Conservation (phyloP, 1,140 invertebrate genomes). For the Drosophila insularis region DNA sequence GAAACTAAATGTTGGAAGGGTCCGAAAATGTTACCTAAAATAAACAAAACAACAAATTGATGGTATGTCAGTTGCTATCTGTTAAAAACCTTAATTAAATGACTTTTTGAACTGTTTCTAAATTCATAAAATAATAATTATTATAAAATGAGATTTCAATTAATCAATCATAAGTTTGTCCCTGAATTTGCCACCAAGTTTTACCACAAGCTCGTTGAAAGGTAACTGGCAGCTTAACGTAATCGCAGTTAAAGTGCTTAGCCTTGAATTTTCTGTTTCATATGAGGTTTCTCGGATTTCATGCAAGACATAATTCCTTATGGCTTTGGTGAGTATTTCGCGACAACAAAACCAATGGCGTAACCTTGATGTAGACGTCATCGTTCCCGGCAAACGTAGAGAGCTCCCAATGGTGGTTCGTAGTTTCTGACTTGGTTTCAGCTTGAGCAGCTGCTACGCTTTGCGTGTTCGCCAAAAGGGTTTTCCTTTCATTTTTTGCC, state of each 20-base stretch:
- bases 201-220: background rate
- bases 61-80: too few species aligned
- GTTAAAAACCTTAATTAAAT: too few species aligned
- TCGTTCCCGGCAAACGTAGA: slow-evolving; percentile 10
- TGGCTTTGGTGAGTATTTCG: slow-evolving; percentile 11
- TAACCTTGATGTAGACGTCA: slow-evolving; percentile 67
- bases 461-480: slow-evolving; percentile 70
- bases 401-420: slow-evolving; percentile 12
- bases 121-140: too few species aligned
- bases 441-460: slow-evolving; percentile 46
- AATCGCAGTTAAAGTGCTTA: slow-evolving; percentile 44
- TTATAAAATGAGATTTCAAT: background rate
- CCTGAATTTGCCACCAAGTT: background rate
- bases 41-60: too few species aligned
- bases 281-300: slow-evolving; percentile 34
- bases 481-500: slow-evolving; percentile 32
- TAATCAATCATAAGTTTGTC: background rate
- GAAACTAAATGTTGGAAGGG: too few species aligned
- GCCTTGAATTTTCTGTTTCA: slow-evolving; percentile 41
- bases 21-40: too few species aligned
- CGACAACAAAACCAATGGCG: slow-evolving; percentile 42
- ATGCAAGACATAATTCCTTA: slow-evolving; percentile 32
- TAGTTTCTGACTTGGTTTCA: slow-evolving; percentile 29
- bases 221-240: slow-evolving; percentile 45
- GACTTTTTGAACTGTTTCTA: too few species aligned